phyloP scores from a whole-genome alignment of 30 jellyfish, hydroid and myxozoan species.

The Phacellophora camtschatica region DNA sequence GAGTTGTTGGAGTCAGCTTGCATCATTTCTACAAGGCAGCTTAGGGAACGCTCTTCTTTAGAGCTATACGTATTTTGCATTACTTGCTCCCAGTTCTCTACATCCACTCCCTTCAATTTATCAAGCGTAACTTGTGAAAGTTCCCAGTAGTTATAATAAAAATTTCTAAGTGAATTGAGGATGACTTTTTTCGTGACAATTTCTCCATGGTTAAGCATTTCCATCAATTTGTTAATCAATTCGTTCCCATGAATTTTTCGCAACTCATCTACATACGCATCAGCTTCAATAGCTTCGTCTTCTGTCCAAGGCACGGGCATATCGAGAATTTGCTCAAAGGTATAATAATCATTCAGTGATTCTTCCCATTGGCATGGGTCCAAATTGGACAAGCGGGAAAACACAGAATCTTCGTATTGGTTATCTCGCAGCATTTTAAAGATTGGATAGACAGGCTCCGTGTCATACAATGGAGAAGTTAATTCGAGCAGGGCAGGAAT shows the following conservation, averaged over 20 bases:
- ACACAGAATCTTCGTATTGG: neutral
- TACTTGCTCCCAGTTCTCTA: neutral
- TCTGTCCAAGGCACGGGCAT: conserved; percentile 5
- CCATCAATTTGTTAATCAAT: neutral
- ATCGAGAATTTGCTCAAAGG: neutral
- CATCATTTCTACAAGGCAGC: neutral
- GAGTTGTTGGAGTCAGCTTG: neutral
- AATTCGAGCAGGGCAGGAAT: neutral
- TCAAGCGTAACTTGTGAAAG: neutral
- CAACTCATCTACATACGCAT: neutral
- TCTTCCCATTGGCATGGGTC: neutral
- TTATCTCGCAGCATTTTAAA: neutral
- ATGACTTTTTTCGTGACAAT: neutral
- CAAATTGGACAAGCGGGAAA: neutral
- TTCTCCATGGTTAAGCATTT: neutral
- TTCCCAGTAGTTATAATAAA: neutral
- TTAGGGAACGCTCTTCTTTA: neutral
- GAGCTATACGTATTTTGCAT: neutral
- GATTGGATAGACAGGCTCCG: neutral
- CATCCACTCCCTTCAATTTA: neutral
- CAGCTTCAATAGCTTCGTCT: neutral
- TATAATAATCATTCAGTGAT: neutral
- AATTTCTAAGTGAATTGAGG: neutral
- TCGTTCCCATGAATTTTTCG: neutral
- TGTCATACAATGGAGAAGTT: neutral